phyloP scores from a whole-genome alignment of 1,140 invertebrate genomes.

The Apocrypta bakeri region DNA sequence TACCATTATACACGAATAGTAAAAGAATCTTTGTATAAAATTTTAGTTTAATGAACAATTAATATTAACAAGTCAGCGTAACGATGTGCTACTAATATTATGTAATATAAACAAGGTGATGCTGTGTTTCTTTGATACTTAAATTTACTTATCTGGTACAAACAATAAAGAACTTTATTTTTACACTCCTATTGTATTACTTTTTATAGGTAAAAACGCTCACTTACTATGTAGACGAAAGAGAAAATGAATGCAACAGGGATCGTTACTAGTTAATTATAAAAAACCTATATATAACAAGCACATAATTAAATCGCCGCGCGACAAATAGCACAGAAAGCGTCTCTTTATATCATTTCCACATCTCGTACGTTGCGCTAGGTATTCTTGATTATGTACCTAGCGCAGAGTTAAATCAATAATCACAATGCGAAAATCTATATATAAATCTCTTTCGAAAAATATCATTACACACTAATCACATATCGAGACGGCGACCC shows the following conservation, averaged over 20 bases:
- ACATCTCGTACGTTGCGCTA: background rate
- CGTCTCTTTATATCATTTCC: background rate
- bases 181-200: constrained; percentile 19
- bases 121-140: constrained; percentile 33
- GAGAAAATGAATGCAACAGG: constrained; percentile 21
- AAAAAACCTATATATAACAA: constrained; percentile 19
- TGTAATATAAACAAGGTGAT: constrained; percentile 42
- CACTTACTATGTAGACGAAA: background rate
- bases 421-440: constrained; percentile 37
- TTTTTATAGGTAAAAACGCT: constrained; percentile 25
- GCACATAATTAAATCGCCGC: constrained; percentile 33
- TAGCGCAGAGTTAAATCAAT: constrained; percentile 13
- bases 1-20: constrained; percentile 34
- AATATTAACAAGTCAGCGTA: constrained; percentile 44
- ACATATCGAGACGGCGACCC: background rate
- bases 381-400: background rate
- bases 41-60: constrained; percentile 42
- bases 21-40: constrained; percentile 47
- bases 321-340: constrained; percentile 29
- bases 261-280: constrained; percentile 11
- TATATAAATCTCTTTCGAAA: constrained; percentile 25
- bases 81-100: constrained; percentile 31
- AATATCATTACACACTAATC: constrained; percentile 43
- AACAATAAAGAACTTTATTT: constrained; percentile 34
- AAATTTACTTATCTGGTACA: constrained; percentile 29